Conservation (phyloP, 2,888 invertebrate genomes). For the Tachina lurida region DNA sequence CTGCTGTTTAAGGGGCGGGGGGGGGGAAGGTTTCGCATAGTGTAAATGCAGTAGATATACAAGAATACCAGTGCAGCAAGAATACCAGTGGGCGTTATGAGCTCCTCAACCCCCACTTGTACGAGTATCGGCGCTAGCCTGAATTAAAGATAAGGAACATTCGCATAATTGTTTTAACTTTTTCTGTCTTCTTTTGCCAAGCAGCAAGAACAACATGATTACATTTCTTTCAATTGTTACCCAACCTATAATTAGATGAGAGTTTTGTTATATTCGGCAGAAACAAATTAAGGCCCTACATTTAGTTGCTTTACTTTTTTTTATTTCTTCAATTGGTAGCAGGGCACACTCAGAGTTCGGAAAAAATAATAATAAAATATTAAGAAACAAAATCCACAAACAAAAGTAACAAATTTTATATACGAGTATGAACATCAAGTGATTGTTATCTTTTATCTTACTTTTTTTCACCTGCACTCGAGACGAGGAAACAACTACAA, state of each 20-base stretch:
- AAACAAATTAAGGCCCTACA: slow-evolving; percentile 62
- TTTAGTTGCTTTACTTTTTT: slow-evolving; percentile 55
- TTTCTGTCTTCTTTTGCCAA: neutral
- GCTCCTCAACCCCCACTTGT: too few relatives aligned
- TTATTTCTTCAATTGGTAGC: slow-evolving; percentile 66
- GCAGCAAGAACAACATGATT: slow-evolving; percentile 41
- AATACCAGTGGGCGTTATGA: too few relatives aligned
- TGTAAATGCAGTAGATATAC: too few relatives aligned
- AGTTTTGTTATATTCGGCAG: slow-evolving; percentile 61
- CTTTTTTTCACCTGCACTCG: slow-evolving; percentile 60
- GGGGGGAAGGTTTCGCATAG: too few relatives aligned
- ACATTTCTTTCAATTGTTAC: slow-evolving; percentile 47
- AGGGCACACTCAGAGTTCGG: slow-evolving; percentile 26
- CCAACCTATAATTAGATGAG: slow-evolving; percentile 64
- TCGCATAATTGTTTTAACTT: neutral
- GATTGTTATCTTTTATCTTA: slow-evolving; percentile 65
- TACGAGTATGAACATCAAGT: slow-evolving; percentile 61
- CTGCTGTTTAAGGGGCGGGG: too few relatives aligned
- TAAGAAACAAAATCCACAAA: slow-evolving; percentile 31
- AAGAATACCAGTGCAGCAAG: too few relatives aligned
- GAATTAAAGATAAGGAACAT: slow-evolving; percentile 35
- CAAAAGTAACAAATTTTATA: slow-evolving; percentile 63
- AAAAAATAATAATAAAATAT: slow-evolving; percentile 43
- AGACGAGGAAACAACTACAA: slow-evolving; percentile 41
- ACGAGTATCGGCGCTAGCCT: too few relatives aligned